phyloP scores from a whole-genome alignment of 1,140 invertebrate genomes.

The Cepaea nemoralis region DNA sequence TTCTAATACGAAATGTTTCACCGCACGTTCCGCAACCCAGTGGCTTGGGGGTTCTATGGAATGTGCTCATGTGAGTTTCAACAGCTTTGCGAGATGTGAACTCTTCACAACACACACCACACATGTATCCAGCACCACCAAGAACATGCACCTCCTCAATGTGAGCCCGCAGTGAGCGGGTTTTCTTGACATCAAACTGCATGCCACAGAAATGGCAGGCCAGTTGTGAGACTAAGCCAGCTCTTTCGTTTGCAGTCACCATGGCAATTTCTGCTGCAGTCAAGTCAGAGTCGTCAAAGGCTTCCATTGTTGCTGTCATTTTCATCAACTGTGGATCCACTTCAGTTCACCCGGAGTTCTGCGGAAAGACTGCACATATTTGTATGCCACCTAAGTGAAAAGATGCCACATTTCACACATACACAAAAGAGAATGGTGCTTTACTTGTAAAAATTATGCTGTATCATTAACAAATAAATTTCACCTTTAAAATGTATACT shows the following conservation, averaged over 20 bases:
- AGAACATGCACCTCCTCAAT: slow-evolving; percentile 42
- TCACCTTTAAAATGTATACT: too few relatives aligned
- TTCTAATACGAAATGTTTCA: slow-evolving; percentile 36
- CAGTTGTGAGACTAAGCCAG: slow-evolving; percentile 28
- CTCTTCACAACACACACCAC: slow-evolving; percentile 40
- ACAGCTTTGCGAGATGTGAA: slow-evolving; percentile 39
- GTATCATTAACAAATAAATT: too few relatives aligned
- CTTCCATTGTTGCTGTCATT: slow-evolving; percentile 11
- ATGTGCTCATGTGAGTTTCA: slow-evolving; percentile 39
- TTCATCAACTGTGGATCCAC: neutral
- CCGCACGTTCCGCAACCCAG: slow-evolving; percentile 36
- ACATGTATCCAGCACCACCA: slow-evolving; percentile 37
- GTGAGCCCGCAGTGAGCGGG: slow-evolving; percentile 30
- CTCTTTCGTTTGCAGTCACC: slow-evolving; percentile 34
- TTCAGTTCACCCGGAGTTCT: too few relatives aligned
- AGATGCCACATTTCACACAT: too few relatives aligned
- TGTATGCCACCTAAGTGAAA: too few relatives aligned
- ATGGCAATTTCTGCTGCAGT: slow-evolving; percentile 28
- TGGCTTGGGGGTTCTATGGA: slow-evolving; percentile 37
- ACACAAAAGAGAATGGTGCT: too few relatives aligned
- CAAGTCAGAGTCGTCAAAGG: slow-evolving; percentile 21
- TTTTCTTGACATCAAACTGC: slow-evolving; percentile 40
- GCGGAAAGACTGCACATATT: too few relatives aligned
- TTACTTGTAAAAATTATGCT: too few relatives aligned
- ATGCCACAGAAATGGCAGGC: slow-evolving; percentile 41